Conservation (phyloP, 1,140 invertebrate genomes). For the Nomia melanderi region DNA sequence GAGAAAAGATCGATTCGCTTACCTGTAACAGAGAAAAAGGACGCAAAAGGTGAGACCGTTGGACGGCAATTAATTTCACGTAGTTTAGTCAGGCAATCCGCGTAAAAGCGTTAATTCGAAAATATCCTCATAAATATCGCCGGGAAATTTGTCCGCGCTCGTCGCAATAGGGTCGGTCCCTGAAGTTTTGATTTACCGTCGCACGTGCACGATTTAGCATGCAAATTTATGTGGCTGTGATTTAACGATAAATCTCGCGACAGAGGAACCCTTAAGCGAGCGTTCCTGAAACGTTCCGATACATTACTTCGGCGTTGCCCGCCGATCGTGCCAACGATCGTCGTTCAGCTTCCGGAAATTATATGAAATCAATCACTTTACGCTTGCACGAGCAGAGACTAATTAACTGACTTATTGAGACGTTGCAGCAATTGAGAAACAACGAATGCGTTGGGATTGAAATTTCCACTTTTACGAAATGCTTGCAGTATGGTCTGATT, state of each 20-base stretch:
- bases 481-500: background rate
- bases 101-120: slow-evolving; percentile 48
- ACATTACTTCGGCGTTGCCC: slow-evolving; percentile 5
- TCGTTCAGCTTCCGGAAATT: slow-evolving; percentile 1
- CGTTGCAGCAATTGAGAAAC: too few species aligned
- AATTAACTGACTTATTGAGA: background rate
- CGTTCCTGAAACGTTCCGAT: background rate
- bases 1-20: slow-evolving; percentile 36
- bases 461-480: slow-evolving; percentile 11
- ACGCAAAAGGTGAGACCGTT: slow-evolving; percentile 6
- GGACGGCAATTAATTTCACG: slow-evolving; percentile 16
- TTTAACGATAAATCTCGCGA: slow-evolving; percentile 41
- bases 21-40: slow-evolving; percentile 67
- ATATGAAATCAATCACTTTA: slow-evolving; percentile 6
- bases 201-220: slow-evolving; percentile 42
- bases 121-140: slow-evolving; percentile 44
- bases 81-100: slow-evolving; percentile 20
- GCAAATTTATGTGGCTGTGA: slow-evolving; percentile 46
- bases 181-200: slow-evolving; percentile 49
- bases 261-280: background rate
- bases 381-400: background rate
- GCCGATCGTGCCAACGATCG: background rate
- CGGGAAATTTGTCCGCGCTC: slow-evolving; percentile 38
- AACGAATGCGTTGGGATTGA: background rate
- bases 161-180: slow-evolving; percentile 11